Percentiles rank a stretch among this genome's conserved stretches.
Conservation (phyloP, 2,888 invertebrate species). For the Taphrorychus bicolor region DNA sequence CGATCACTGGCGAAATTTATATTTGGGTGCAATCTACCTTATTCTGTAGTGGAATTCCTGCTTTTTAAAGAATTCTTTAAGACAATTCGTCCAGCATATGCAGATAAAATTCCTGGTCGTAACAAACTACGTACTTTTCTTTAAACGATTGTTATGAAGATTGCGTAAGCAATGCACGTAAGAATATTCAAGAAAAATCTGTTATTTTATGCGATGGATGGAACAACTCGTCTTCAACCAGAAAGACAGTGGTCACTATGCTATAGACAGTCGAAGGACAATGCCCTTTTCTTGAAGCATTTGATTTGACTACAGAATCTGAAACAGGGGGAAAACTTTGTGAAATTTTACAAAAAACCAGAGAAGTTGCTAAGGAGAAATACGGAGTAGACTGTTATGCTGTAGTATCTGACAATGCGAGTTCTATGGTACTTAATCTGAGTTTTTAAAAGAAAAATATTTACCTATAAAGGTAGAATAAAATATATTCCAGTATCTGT, state of each 20-base stretch:
- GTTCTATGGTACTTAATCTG: neutral
- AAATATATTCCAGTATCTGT: too few species aligned
- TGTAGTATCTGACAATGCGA: neutral
- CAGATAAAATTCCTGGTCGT: neutral
- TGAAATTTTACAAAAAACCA: too few species aligned
- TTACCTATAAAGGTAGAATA: too few species aligned
- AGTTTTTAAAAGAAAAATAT: too few species aligned
- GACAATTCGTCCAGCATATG: conserved; percentile 1
- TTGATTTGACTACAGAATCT: too few species aligned
- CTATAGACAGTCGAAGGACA: conserved; percentile 1
- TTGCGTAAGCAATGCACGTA: neutral
- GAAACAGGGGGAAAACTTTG: too few species aligned
- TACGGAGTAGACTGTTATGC: neutral
- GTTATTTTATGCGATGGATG: conserved; percentile 15
- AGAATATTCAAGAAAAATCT: neutral
- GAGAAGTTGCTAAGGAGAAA: neutral
- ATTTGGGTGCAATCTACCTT: conserved; percentile 11
- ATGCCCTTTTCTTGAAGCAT: neutral
- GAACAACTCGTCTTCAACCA: conserved; percentile 15
- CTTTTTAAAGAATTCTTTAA: conserved; percentile 6
- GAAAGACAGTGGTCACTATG: conserved; percentile 11
- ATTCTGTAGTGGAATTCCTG: neutral
- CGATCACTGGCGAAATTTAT: conserved; percentile 2
- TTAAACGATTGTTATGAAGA: neutral
- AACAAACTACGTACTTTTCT: neutral